Evolutionary conservation across 1,140 invertebrate species (phyloP), one percentile per base, ranked within the genome.

Genomic region (Megalopta genalis): DNA sequence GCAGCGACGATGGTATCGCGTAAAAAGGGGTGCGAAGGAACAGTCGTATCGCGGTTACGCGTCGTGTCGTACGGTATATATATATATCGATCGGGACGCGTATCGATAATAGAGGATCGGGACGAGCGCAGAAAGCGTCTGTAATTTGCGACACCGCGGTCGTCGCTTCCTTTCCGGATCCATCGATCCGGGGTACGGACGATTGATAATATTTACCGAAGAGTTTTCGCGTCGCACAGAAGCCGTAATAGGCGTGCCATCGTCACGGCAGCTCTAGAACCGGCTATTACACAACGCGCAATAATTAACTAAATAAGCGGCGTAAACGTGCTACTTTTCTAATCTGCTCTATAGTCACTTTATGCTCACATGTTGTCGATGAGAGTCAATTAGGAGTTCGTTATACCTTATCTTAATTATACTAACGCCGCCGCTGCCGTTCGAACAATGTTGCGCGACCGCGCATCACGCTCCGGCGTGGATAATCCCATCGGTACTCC

Each of bases 291-390:
- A 62, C 68, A 83, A 80, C 64, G 71, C 46, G 32, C 23, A 57
- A 74, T 71, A 78, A 82, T 85, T 77, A 81, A 60, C 69, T 39
- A 62, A 79, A 79, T 82, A 54, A 59, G 25, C 32, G 77, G 42
- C 39, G 62, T 72, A 77, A 87, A 84, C 46, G 84, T 77, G 79
- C 79, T 37, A 87, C 64, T 87, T 87, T 86, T 63, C 71, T 87
- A 86, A 87, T 87, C 82, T 86, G 39, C 37, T 23, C 18, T 66
- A 25, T 37, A 69, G 57, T 64, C 71, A 42, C 64, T 65, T 77
- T 76, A 75, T 62, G 25, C 42, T 23, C 27, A 67, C 21, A 70
- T 78, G 73, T 85, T 32, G 69, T 72, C 84, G 63, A 46, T 59
- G 39, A 57, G n/a, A 16, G 62, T 59, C 67, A 84, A 86, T 86